Conservation (phyloP, 2,113 vertebrate genomes). For the Nothocercus nigrocapillus region DNA sequence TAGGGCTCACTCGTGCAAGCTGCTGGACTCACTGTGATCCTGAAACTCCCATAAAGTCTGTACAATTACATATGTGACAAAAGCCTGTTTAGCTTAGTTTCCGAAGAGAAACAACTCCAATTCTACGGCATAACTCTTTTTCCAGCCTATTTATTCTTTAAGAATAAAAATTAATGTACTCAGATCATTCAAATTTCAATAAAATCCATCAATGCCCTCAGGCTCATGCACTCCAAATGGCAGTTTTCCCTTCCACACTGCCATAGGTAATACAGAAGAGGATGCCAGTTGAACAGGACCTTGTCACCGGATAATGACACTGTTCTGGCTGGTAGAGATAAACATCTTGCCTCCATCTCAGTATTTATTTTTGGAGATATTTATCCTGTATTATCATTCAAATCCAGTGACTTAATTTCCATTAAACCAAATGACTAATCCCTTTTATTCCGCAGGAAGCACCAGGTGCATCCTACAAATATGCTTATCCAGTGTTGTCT, state of each 20-base stretch:
- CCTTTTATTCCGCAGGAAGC: slow-evolving; percentile 55
- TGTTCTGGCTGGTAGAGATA: slow-evolving; percentile 34
- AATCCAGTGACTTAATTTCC: slow-evolving; percentile 73
- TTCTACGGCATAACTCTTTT: background rate
- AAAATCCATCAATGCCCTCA: background rate
- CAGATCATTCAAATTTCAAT: background rate
- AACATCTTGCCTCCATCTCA: slow-evolving; percentile 56
- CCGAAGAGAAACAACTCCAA: background rate
- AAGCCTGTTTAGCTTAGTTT: background rate
- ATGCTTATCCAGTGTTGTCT: background rate
- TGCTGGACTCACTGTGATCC: background rate
- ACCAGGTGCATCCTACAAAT: slow-evolving; percentile 62
- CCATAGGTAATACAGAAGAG: background rate
- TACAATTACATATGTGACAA: background rate
- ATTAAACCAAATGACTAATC: slow-evolving; percentile 68
- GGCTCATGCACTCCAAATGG: background rate
- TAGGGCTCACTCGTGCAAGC: background rate
- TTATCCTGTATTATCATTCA: slow-evolving; percentile 71
- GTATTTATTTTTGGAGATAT: slow-evolving; percentile 72
- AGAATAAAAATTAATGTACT: background rate
- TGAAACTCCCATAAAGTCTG: background rate
- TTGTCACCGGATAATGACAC: background rate
- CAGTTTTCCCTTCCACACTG: background rate
- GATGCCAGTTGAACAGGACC: background rate
- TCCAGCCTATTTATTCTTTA: background rate